Conservation (phyloP, 2,113 vertebrate species). For the Sander lucioperca region DNA sequence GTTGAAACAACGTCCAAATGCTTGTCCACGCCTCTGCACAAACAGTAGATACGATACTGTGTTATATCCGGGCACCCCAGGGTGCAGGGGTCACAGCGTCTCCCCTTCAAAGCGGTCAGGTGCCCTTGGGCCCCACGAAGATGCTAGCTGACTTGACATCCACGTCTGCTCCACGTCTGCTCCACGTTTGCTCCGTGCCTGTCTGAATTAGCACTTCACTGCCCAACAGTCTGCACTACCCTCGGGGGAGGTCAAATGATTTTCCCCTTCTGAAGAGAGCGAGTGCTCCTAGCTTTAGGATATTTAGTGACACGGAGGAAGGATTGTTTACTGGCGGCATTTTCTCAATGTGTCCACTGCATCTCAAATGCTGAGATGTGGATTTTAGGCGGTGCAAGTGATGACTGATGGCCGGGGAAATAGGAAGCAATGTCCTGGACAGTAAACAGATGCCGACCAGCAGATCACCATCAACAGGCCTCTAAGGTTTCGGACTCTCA, state of each 20-base stretch:
- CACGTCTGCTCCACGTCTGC: constrained; percentile 63
- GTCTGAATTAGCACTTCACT: constrained; percentile 63
- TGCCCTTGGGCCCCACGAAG: constrained; percentile 57
- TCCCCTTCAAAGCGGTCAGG: constrained; percentile 66
- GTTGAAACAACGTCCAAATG: constrained; percentile 27
- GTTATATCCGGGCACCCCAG: constrained; percentile 45
- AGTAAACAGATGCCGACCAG: constrained; percentile 75
- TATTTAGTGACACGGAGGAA: constrained; percentile 40
- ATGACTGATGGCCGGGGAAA: constrained; percentile 61
- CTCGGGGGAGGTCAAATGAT: constrained; percentile 67
- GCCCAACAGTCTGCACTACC: constrained; percentile 28
- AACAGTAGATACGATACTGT: constrained; percentile 2
- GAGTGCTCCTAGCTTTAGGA: constrained; percentile 56
- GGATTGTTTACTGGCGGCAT: constrained; percentile 49
- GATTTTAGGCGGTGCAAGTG: constrained; percentile 5
- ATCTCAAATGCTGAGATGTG: constrained; percentile 53
- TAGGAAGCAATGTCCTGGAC: constrained; percentile 52
- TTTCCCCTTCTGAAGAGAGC: constrained; percentile 33
- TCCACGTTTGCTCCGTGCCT: constrained; percentile 55
- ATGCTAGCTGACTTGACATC: constrained; percentile 78
- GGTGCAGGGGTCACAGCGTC: constrained; percentile 43
- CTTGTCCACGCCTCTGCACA: constrained; percentile 6
- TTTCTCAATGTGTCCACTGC: constrained; percentile 51
- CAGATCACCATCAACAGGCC: constrained; percentile 64
- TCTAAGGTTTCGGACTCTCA: constrained; percentile 42